Percentiles rank a stretch among this genome's conserved stretches.
Evolutionary conservation across 2,113 vertebrate genomes (phyloP).

Genomic region (Lontra canadensis): DNA sequence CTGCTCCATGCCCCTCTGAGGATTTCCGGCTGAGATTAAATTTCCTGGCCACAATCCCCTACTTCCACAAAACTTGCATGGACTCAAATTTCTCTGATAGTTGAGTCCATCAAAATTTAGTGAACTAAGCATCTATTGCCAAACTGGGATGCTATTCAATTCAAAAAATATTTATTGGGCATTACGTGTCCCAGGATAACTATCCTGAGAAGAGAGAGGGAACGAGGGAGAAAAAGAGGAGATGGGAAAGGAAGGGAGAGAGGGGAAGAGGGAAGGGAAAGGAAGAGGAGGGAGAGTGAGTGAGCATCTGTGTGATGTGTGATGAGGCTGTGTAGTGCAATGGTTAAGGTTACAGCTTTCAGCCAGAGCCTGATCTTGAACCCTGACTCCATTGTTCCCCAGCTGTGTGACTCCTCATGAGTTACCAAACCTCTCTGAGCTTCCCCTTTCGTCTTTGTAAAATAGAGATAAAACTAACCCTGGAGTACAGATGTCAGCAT

Average conservation of each 20-base stretch:
- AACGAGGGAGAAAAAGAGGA: too few relatives aligned
- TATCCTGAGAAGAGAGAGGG: neutral
- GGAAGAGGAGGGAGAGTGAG: neutral
- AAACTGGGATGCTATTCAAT: neutral
- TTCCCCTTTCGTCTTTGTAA: neutral
- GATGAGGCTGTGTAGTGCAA: neutral
- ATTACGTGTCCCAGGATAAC: neutral
- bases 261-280: neutral
- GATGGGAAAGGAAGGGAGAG: accelerated
- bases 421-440: neutral
- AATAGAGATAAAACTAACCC: neutral
- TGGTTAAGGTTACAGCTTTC: neutral
- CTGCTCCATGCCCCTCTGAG: neutral
- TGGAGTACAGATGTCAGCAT: neutral
- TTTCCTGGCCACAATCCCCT: neutral
- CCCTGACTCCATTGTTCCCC: neutral
- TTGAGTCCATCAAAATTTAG: neutral
- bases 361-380: neutral
- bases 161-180: neutral
- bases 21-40: neutral
- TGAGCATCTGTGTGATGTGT: neutral
- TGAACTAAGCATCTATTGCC: neutral
- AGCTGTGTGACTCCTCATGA: neutral
- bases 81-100: neutral
- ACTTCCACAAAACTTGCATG: neutral